Evolutionary conservation across 2,888 invertebrate species (phyloP).

Genomic region (Tipula vernalis): DNA sequence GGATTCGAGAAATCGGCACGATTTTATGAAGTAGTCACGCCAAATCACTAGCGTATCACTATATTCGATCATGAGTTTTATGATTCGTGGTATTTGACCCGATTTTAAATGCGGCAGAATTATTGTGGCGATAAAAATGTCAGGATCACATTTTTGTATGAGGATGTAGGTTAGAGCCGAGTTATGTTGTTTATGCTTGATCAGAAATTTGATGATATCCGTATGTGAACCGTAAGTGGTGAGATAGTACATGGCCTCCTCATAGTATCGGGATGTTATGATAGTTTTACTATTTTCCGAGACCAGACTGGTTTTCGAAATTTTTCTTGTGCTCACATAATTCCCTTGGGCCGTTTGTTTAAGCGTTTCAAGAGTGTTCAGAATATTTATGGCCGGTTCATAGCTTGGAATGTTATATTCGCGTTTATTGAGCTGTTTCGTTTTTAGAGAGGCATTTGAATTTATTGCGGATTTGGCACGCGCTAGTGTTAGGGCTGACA

Average conservation of each 20-base stretch:
- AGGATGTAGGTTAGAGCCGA: slow-evolving; percentile 58
- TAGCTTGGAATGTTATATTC: slow-evolving; percentile 39
- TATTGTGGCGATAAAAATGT: slow-evolving; percentile 58
- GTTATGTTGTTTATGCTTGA: slow-evolving; percentile 54
- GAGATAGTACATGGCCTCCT: slow-evolving; percentile 74
- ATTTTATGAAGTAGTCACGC: slow-evolving; percentile 56
- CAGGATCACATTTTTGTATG: slow-evolving; percentile 52
- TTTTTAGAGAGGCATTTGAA: slow-evolving; percentile 29
- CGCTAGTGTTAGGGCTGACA: slow-evolving; percentile 29
- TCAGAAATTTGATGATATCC: slow-evolving; percentile 61
- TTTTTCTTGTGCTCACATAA: slow-evolving; percentile 31
- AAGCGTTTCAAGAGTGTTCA: slow-evolving; percentile 44
- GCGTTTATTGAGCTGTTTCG: slow-evolving; percentile 30
- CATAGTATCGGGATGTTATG: slow-evolving; percentile 42
- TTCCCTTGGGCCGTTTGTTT: slow-evolving; percentile 44
- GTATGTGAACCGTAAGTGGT: slow-evolving; percentile 64
- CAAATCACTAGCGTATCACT: slow-evolving; percentile 55
- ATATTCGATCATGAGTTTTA: slow-evolving; percentile 49
- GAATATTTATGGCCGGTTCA: slow-evolving; percentile 46
- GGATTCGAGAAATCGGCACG: slow-evolving; percentile 58
- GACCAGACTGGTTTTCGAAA: slow-evolving; percentile 30
- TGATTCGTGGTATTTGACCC: slow-evolving; percentile 46
- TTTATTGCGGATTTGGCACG: slow-evolving; percentile 27
- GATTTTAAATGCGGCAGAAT: slow-evolving; percentile 54
- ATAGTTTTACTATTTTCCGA: slow-evolving; percentile 22